phyloP scores from a whole-genome alignment of 2,113 vertebrate genomes.

The Donacobius atricapilla region DNA sequence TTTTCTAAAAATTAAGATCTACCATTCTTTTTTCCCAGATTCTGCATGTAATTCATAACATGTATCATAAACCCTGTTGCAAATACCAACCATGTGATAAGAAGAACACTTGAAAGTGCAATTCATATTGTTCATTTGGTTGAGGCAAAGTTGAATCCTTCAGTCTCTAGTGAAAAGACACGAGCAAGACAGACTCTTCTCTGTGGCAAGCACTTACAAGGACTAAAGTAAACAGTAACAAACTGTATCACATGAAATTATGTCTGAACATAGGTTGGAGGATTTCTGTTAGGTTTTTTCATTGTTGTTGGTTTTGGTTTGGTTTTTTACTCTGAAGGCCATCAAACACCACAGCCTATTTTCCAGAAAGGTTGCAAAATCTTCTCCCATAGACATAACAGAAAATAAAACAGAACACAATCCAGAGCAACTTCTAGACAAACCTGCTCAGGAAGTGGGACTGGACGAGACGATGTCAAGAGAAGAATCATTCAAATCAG shows the following conservation, averaged over 20 bases:
- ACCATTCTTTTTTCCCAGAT: not conserved
- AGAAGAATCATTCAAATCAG: not conserved
- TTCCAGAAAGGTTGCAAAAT: not conserved
- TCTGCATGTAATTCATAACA: not conserved
- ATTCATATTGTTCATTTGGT: not conserved
- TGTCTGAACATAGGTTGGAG: not conserved
- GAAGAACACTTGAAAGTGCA: not conserved
- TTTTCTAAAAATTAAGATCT: not conserved
- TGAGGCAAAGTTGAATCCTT: not conserved
- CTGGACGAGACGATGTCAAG: not conserved
- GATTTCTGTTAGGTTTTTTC: not conserved
- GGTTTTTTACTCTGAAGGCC: not conserved
- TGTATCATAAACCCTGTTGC: not conserved
- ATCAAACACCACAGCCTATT: not conserved
- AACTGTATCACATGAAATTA: not conserved
- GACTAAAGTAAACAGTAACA: not conserved
- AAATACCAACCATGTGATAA: not conserved
- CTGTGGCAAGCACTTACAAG: not conserved
- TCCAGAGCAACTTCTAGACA: not conserved
- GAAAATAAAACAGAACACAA: not conserved
- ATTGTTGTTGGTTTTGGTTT: too few relatives aligned
- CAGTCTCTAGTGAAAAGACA: not conserved
- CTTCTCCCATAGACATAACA: too few relatives aligned
- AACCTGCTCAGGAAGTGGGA: not conserved
- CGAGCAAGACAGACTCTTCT: not conserved